Base-by-base conservation (phyloP, 2,113 vertebrate species). In the Pluvianellus socialis region DNA sequence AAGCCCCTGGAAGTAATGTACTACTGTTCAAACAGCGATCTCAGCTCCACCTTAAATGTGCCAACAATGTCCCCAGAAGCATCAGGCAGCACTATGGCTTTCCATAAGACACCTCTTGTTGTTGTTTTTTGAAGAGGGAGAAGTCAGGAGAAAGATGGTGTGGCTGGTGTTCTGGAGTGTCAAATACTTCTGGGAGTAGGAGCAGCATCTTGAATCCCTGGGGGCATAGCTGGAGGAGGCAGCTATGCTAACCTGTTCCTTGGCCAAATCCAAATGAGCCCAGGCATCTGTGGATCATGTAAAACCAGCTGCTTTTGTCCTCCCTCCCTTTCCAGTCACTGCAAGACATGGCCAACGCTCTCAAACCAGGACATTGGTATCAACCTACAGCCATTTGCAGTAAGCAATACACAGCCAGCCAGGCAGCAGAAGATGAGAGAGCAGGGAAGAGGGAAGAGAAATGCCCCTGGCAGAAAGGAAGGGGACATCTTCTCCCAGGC, bases 311-410 rank as follows among this genome's bases (percentile, higher is more conserved):
- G 50, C 16, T 35, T 66, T 65, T 74, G 22, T 24, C 53, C 6
- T 21, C 23, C 8, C 40, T 80, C 14, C 68, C n/a, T 38, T 62
- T 79, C 61, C 23, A 40, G 22, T 59, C 33, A 22, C 10, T 62
- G 6, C 45, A 90, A 88, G 50, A 35, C 3, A 2, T 2, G 12
- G 17, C 23, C 80, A 53, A 10, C 0, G 0, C 13, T 68, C 35
- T 19, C 7, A 23, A 55, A 38, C 38, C 38, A 38, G 38, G 38
- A 38, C 38, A 38, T 38, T 3, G 0, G 5, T n/a, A 10, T 32
- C 47, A 44, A 35, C 30, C 6, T 40, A 52, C 9, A 35, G 27
- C n/a, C 14, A 0, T 53, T 26, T 45, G 21, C 21, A 90, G 27
- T 17, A 33, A 75, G 56, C 1, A 1, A 44, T 10, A 42, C 28